phyloP scores from a whole-genome alignment of 2,888 invertebrate species.

The Coelinius sp. region DNA sequence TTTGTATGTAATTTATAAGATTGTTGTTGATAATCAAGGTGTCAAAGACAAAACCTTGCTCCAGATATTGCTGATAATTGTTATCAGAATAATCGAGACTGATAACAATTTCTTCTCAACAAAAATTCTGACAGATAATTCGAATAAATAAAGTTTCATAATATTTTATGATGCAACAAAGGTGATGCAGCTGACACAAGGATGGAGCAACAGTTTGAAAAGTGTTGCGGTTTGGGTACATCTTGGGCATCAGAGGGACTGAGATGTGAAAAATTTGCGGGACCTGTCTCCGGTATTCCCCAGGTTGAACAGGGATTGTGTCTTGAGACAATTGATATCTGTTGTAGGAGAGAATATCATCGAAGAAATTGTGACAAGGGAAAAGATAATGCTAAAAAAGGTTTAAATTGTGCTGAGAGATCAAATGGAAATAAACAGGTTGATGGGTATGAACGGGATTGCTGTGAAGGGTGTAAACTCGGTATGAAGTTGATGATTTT shows the following conservation, averaged over 20 bases:
- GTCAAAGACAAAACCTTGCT: conserved; percentile 16
- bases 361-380: conserved; percentile 73
- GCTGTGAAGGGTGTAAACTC: conserved; percentile 67
- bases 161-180: neutral
- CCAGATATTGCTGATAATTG: neutral
- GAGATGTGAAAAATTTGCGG: conserved; percentile 71
- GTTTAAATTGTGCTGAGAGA: conserved; percentile 63
- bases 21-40: neutral
- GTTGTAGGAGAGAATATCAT: conserved; percentile 73
- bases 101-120: neutral
- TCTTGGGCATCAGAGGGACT: conserved; percentile 72
- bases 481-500: conserved; percentile 50
- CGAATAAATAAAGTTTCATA: neutral
- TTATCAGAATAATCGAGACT: conserved; percentile 1
- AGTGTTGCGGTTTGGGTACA: conserved; percentile 74
- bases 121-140: neutral
- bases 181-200: conserved; percentile 39
- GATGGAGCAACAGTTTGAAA: conserved; percentile 59
- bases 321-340: conserved; percentile 76
- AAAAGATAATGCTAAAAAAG: conserved; percentile 72
- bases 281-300: conserved; percentile 73
- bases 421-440: conserved; percentile 43
- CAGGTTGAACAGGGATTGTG: conserved; percentile 76
- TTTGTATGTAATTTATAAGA: neutral
- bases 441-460: conserved; percentile 64